phyloP scores from a whole-genome alignment of 2,113 vertebrate species.

The Benitochromis conjunctus region DNA sequence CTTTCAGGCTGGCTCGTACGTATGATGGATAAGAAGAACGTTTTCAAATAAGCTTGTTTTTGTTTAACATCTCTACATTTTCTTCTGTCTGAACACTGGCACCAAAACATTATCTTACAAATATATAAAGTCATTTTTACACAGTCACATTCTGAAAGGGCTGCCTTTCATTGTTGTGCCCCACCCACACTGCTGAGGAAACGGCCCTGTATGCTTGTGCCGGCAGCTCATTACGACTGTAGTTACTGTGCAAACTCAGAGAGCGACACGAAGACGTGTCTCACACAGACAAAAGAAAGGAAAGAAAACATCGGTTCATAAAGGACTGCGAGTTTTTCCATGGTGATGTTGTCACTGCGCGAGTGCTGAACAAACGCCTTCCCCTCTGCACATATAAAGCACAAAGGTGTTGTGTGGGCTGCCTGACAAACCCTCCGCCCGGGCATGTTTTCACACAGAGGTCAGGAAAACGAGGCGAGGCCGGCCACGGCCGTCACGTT shows the following conservation, averaged over 20 bases:
- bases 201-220: rapidly evolving
- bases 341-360: neutral
- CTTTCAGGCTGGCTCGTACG: rapidly evolving
- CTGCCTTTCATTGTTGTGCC: rapidly evolving
- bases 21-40: neutral
- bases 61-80: neutral
- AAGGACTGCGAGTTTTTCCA: neutral
- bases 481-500: neutral
- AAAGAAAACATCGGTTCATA: neutral
- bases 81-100: neutral
- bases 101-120: neutral
- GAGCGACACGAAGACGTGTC: neutral
- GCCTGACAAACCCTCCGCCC: neutral
- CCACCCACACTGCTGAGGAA: neutral
- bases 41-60: neutral
- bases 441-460: neutral
- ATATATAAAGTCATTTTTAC: neutral
- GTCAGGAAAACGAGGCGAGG: neutral
- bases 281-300: neutral
- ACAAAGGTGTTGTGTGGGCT: neutral
- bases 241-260: neutral
- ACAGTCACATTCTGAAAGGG: neutral
- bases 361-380: neutral
- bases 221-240: neutral
- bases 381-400: neutral